Base-by-base conservation (phyloP, 92 coral and sea anemone genomes). In the Bergia sp. region DNA sequence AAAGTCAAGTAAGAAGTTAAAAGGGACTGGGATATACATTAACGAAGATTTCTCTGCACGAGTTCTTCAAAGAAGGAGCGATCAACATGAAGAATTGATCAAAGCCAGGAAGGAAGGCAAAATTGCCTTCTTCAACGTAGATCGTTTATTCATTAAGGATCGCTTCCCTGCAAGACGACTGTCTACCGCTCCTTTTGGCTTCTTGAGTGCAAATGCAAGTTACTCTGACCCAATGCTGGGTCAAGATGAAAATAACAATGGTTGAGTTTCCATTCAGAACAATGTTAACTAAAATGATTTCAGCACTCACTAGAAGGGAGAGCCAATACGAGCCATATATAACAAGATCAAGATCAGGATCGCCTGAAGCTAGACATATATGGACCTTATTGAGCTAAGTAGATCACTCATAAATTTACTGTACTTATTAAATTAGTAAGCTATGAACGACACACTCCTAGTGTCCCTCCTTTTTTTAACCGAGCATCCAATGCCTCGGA, bases 111-210 rank as follows among this genome's bases (percentile, higher is more conserved):
- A 79, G 83, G 83, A 79, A 79, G 83, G 83, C 64, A 79, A 79
- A 79, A 79, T 79, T 79, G 83, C 83, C 83, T 79, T 50, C 64
- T 49, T 79, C n/a, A 53, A 79, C n/a, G 83, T 79, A 79, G 83
- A 49, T 79, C 83, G 83, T 64, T 49, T 79, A 58, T 41, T 79
- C 83, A 53, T 47, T 53, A 79, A 53, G 83, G 83, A 79, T 53
- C 83, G n/a, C 44, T 79, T 45, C 64, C 65, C 83, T 50, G 43
- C 83, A 79, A 79, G 67, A 77, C 81, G 67, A 79, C 83, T 50
- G 57, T 78, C 61, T 21, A 18, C 39, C 29, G 6, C 83, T 44
- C 83, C 81, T 44, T 37, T 44, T 77, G 61, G 53, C 45, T 77
- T 77, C 81, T 43, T 77, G 81, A 37, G 13, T 77, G 58, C 81